Conservation (phyloP, 2,797 vertebrate species). For the Tokudaia tokunoshimensis region DNA sequence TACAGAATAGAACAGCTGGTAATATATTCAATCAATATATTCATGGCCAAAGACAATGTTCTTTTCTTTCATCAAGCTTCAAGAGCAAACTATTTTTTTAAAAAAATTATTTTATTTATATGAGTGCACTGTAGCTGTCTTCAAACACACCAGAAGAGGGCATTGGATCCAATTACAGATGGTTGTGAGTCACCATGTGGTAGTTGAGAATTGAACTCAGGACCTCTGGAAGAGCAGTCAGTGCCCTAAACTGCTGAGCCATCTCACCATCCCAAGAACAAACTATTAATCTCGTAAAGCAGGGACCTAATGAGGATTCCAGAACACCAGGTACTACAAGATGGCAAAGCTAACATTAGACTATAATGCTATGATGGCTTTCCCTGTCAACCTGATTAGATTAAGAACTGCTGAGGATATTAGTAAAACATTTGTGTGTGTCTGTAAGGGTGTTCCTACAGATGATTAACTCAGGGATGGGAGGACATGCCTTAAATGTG, state of each 20-base stretch:
- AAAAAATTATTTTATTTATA: too few species aligned
- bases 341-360: background rate
- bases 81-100: background rate
- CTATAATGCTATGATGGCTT: background rate
- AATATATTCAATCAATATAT: background rate
- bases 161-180: too few species aligned
- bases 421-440: background rate
- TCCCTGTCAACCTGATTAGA: background rate
- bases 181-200: too few species aligned
- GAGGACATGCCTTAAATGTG: background rate
- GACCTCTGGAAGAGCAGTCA: too few species aligned
- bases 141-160: too few species aligned
- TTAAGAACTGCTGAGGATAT: background rate
- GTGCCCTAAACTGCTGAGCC: too few species aligned
- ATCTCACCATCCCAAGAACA: too few species aligned
- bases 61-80: background rate
- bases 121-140: too few species aligned
- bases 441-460: background rate
- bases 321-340: background rate
- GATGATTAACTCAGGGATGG: background rate
- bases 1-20: background rate
- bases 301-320: background rate
- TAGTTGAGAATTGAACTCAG: too few species aligned
- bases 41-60: background rate
- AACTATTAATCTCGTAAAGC: background rate